Base-by-base conservation (phyloP, 2,113 vertebrate genomes). In the Merops nubicus region DNA sequence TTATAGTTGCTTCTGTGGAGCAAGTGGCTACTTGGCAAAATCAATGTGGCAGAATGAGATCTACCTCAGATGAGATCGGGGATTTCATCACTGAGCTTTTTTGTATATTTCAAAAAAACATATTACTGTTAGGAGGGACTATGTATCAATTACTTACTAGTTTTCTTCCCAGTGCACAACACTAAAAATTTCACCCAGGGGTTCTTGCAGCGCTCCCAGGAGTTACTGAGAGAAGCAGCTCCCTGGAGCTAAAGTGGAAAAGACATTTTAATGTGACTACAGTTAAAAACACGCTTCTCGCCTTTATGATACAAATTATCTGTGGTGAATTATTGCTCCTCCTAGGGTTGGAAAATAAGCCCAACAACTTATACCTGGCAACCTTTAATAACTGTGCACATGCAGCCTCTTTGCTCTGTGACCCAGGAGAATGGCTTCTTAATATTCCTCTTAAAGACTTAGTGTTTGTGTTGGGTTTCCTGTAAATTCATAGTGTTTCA, bases 401-500 rank as follows among this genome's bases (percentile, higher is more conserved):
- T n/a, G 73, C 45, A 78, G 62, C 42, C 33, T 70, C 47, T 79
- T 83, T 38, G 45, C 77, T 69, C 21, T 89, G 69, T 0, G 0
- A n/a, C 42, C 42, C 50, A 68, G 53, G 73, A 80, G 91, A 85
- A 75, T 5, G 40, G 33, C 38, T 80, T 60, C 48, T 77, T 78
- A 83, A 90, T 92, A 88, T 45, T 89, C 85, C 33, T 80, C 47
- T 76, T 83, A 67, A 91, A 91, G 34, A 70, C 29, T 68, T 59
- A 5, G 53, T 69, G 82, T 81, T 94, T 85, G 23, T 88, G 63
- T 80, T 75, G 43, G 38, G 56, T 88, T 89, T 90, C 67, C 75
- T 94, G 75, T 93, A 92, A 94, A 95, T 88, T 80, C 67, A 20
- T 5, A 56, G 51, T 23, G 68, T 91, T 93, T 73, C 70, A 78